Evolutionary conservation across 1,140 invertebrate species (phyloP), one percentile per base, ranked within the genome.

Genomic region (Drosophila murphyi): DNA sequence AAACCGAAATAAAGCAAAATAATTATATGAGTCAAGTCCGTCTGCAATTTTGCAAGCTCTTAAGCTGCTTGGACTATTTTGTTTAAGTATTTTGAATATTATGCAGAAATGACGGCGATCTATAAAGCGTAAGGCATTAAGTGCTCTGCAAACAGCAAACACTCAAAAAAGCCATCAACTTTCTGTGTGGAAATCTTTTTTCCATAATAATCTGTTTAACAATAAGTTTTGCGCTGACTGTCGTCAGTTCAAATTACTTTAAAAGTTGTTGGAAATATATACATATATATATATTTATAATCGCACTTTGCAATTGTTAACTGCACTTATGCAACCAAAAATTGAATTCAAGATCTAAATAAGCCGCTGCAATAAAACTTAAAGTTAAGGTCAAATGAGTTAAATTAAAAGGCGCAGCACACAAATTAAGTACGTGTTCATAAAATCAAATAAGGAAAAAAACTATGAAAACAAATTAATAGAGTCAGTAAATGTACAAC

Each of bases 11-110:
- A 4, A 41, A 41, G 10, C 3, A 2, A 41, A n/a, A 28, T 35
- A 45, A 60, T 60, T 29, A 52, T 37, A 56, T 62, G 59, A 63
- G 5, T 71, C 68, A 70, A 31, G 20, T 20, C 50, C 7, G 4
- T n/a, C 37, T 6, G 4, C 4, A 61, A 48, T 35, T 61, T 48
- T 3, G 32, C 2, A 31, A 61, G 32, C 31, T 47, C 31, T 20
- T 34, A 8, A 47, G 32, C 12, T 39, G 5, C 8, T 41, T 28
- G 5, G 28, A 57, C 41, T 32, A 43, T 12, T n/a, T 57, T 29
- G 41, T 10, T 57, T 32, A 43, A 57, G n/a, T 28, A 2, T 41
- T 41, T 29, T 39, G 4, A 31, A 43, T 41, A 56, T 41, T 56
- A 51, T 34, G 4, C 10, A 32, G 28, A 51, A 50, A 31, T 29